These are phyloP conservation scores for Jaculus jaculus DNA, from an alignment of 2,113 vertebrate genomes.

Conservation along the genomic window DNA sequence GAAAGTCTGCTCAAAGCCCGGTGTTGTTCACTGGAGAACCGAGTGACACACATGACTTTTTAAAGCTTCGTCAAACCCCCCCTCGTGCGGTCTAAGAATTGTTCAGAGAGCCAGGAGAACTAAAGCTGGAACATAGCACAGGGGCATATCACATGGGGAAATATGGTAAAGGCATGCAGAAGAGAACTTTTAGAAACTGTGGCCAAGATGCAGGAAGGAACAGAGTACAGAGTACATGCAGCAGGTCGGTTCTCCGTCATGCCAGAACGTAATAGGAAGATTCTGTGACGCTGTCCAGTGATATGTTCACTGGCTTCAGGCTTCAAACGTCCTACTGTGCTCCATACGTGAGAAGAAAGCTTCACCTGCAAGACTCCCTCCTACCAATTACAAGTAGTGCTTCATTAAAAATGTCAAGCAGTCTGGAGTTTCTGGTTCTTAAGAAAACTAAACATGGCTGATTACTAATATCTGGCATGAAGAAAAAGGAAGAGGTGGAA, in stretches of 20 bases:
- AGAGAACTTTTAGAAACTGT: slow-evolving; percentile 24
- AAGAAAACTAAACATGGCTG: not conserved
- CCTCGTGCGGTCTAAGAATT: not conserved
- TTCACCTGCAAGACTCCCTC: not conserved
- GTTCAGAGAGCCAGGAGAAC: not conserved
- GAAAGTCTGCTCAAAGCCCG: not conserved
- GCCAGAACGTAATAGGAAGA: not conserved
- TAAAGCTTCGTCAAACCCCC: not conserved
- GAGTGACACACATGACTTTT: not conserved
- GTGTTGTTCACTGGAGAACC: not conserved
- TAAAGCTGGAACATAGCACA: not conserved
- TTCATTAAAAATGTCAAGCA: not conserved
- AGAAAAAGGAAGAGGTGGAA: not conserved
- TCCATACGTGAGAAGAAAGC: not conserved
- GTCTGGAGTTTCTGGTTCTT: not conserved
- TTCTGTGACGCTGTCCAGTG: not conserved
- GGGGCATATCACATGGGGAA: not conserved
- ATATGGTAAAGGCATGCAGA: not conserved
- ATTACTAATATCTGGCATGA: not conserved
- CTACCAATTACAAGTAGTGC: not conserved
- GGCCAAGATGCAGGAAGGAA: not conserved
- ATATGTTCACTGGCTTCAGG: not conserved
- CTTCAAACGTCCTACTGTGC: too few relatives aligned
- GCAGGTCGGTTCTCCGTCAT: not conserved
- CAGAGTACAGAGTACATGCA: not conserved